Conservation (phyloP, 92 coral and sea anemone species). For the Bergia puertoricense region DNA sequence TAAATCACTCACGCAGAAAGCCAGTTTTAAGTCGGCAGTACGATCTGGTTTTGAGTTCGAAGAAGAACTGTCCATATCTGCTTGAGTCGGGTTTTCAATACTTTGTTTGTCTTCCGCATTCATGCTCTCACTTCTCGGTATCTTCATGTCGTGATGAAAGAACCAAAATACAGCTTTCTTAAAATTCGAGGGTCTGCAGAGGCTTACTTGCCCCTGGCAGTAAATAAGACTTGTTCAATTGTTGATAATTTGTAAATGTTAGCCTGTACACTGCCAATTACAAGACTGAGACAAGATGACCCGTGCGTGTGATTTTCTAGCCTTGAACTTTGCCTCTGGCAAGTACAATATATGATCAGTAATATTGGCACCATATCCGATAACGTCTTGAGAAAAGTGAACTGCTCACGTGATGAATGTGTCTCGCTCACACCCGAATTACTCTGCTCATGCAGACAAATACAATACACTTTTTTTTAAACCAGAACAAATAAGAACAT, state of each 20-base stretch:
- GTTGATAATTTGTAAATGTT: not conserved
- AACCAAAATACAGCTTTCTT: not conserved
- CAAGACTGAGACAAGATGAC: not conserved
- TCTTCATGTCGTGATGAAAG: slow-evolving; percentile 8
- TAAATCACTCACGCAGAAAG: slow-evolving; percentile 47
- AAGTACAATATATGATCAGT: not conserved
- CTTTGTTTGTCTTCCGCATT: not conserved
- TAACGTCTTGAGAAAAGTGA: not conserved
- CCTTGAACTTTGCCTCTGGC: slow-evolving; percentile 28
- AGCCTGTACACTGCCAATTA: not conserved
- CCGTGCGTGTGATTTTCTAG: slow-evolving; percentile 11
- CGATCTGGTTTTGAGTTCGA: slow-evolving; percentile 36
- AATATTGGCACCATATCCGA: slow-evolving; percentile 34
- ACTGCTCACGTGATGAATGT: not conserved
- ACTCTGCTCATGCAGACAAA: too few relatives aligned
- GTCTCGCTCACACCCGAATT: not conserved
- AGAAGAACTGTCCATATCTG: slow-evolving; percentile 13
- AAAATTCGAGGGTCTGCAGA: not conserved
- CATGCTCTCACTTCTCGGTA: slow-evolving; percentile 14
- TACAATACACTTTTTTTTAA: too few relatives aligned
- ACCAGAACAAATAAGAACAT: too few relatives aligned
- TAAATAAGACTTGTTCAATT: not conserved
- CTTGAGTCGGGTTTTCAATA: not conserved
- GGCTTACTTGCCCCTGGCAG: not conserved
- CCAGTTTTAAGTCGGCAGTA: slow-evolving; percentile 20